A percentile compares a stretch with the other conserved stretches of the same genome.
Conservation (phyloP, 2,888 invertebrate species). For the Siphlonurus alternatus region DNA sequence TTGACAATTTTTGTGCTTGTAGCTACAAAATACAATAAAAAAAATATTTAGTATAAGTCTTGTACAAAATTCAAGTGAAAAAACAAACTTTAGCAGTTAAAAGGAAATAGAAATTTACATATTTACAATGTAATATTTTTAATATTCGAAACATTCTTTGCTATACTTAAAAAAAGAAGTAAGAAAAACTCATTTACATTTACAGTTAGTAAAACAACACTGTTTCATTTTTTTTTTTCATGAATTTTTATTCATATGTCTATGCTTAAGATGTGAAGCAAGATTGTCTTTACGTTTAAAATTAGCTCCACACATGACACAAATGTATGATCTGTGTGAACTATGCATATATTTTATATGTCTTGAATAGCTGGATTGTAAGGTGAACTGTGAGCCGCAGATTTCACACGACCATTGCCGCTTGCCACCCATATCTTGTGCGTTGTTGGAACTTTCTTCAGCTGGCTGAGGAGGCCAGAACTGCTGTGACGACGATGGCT, state of each 20-base stretch:
- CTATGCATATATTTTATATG: conserved; percentile 10
- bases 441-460: neutral
- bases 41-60: no score
- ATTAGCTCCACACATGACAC: conserved; percentile 9
- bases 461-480: neutral
- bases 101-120: no score
- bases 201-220: no score
- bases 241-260: neutral
- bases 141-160: no score
- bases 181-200: no score
- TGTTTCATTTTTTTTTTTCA: no score
- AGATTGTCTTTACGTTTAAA: conserved; percentile 8
- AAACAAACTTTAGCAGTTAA: no score
- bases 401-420: conserved; percentile 6
- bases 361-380: conserved; percentile 7
- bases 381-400: conserved; percentile 9
- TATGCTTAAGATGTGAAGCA: conserved; percentile 7
- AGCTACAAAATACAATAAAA: no score
- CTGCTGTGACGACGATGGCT: neutral
- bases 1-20: no score
- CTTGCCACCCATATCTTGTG: neutral
- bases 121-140: no score
- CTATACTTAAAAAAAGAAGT: no score
- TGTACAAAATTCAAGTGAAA: no score
- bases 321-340: conserved; percentile 8